Conservation (phyloP, 2,113 vertebrate genomes). For the Promerops cafer region DNA sequence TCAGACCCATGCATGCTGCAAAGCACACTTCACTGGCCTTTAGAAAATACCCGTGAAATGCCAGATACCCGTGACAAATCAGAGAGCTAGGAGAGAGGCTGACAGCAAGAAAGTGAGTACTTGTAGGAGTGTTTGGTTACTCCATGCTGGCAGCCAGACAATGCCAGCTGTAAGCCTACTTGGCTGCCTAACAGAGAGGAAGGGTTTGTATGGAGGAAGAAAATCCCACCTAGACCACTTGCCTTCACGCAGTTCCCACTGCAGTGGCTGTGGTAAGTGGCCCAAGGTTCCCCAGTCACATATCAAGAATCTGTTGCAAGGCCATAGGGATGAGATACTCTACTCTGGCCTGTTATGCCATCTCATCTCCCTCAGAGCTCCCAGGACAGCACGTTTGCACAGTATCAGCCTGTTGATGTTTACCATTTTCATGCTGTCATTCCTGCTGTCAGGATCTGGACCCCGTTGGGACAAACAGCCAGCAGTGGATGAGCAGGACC, state of each 20-base stretch:
- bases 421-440: background rate
- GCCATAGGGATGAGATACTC: background rate
- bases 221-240: background rate
- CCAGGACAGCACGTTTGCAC: background rate
- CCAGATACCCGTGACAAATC: slow-evolving; percentile 31
- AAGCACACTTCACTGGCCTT: background rate
- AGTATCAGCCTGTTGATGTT: background rate
- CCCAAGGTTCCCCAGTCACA: background rate
- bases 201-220: background rate
- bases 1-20: background rate
- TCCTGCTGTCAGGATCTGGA: background rate
- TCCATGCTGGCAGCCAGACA: slow-evolving; percentile 8
- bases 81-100: background rate
- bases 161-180: background rate
- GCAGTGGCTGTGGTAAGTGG: background rate
- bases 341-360: background rate
- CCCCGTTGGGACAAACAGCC: background rate
- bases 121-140: background rate
- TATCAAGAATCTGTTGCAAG: background rate
- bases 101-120: background rate
- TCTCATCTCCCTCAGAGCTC: background rate
- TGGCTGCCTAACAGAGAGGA: background rate
- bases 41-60: slow-evolving; percentile 34
- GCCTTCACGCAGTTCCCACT: background rate
- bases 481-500: background rate